Percentiles rank a stretch among this genome's conserved stretches.
Evolutionary conservation across 2,797 vertebrate species (phyloP).

Genomic region (Cephalopachus bancanus): DNA sequence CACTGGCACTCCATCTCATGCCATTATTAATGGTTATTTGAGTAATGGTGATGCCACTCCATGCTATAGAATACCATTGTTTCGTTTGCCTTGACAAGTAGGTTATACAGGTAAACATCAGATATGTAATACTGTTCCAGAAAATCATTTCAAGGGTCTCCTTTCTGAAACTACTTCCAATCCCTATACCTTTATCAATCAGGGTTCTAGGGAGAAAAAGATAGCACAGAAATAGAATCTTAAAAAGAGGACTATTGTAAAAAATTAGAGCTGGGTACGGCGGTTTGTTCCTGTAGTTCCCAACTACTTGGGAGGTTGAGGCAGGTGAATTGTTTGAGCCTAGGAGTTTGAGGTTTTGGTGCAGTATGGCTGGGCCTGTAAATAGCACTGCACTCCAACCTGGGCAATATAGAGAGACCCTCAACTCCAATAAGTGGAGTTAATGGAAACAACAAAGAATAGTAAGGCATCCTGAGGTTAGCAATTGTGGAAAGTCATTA

Average conservation of each 20-base stretch:
- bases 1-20: neutral
- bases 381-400: neutral
- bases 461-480: neutral
- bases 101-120: slow-evolving; percentile 25
- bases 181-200: slow-evolving; percentile 35
- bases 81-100: slow-evolving; percentile 9
- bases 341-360: neutral
- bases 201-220: slow-evolving; percentile 28
- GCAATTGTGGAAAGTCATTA: slow-evolving; percentile 5
- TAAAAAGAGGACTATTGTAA: slow-evolving; percentile 33
- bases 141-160: neutral
- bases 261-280: slow-evolving; percentile 23
- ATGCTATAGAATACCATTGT: neutral
- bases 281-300: neutral
- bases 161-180: slow-evolving; percentile 48
- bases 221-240: neutral
- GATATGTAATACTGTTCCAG: neutral
- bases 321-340: neutral
- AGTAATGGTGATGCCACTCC: neutral
- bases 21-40: neutral
- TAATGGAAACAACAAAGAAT: slow-evolving; percentile 18
- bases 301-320: neutral
- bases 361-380: neutral
- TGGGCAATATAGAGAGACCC: neutral
- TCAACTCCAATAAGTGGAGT: neutral